Conservation (phyloP, 2,797 vertebrate genomes). For the Xiphophorus birchmanni region DNA sequence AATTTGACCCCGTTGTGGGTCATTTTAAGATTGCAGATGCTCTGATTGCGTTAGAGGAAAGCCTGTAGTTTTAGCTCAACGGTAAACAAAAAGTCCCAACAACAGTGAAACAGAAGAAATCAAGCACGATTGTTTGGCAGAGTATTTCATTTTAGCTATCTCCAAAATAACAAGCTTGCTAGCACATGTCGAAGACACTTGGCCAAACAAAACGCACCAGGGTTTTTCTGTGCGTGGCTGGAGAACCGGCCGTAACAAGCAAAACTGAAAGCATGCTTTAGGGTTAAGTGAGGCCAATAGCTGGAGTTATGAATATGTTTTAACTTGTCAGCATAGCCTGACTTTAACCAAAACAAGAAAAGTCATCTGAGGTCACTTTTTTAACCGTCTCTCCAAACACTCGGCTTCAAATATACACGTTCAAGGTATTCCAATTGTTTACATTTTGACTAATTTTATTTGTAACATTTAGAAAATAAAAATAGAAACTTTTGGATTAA, state of each 20-base stretch:
- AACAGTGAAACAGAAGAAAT: neutral
- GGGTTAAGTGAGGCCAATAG: neutral
- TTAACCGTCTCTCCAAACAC: neutral
- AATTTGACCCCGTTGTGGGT: neutral
- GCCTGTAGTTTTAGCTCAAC: neutral
- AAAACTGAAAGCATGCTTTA: neutral
- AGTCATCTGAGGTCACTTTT: neutral
- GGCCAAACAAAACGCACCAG: neutral
- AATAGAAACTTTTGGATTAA: no score
- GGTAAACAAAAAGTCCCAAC: neutral
- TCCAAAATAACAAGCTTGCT: neutral
- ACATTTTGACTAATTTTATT: no score
- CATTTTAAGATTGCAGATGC: neutral
- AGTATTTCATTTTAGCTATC: neutral
- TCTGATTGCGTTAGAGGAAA: neutral
- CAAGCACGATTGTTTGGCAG: neutral
- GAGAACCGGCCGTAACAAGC: neutral
- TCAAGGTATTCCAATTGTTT: no score
- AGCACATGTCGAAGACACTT: neutral
- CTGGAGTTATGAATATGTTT: no score
- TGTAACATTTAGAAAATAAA: no score
- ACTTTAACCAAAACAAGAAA: no score
- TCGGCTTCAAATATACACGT: neutral
- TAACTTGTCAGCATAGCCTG: no score
- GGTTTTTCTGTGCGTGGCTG: neutral